phyloP scores from a whole-genome alignment of 2,113 vertebrate genomes.

The Callorhinus ursinus region DNA sequence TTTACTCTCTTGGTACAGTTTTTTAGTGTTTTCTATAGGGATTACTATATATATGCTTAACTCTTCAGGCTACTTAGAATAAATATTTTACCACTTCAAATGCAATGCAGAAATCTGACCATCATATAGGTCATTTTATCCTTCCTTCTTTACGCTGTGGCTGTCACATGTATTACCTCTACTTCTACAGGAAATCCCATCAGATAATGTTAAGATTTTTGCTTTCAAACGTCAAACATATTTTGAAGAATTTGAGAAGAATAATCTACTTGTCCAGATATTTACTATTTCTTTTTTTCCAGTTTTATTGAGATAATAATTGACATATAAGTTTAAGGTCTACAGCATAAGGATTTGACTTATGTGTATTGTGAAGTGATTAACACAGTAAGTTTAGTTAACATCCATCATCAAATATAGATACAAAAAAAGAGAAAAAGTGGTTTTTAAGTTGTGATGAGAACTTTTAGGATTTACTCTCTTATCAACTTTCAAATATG shows the following conservation, averaged over 20 bases:
- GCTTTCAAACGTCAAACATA: not conserved
- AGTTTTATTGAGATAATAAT: not conserved
- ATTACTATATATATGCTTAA: not conserved
- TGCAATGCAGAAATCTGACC: not conserved
- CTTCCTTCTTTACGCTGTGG: too few species aligned
- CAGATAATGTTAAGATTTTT: not conserved
- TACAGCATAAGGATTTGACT: not conserved
- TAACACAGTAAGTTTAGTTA: not conserved
- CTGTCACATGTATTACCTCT: not conserved
- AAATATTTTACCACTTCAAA: not conserved
- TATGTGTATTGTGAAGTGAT: not conserved
- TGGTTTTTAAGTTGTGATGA: not conserved
- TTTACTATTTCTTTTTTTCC: not conserved
- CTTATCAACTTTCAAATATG: not conserved
- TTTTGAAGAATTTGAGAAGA: not conserved
- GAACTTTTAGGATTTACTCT: not conserved
- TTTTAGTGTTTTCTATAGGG: not conserved
- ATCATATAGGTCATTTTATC: not conserved
- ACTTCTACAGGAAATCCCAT: not conserved
- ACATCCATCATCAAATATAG: not conserved
- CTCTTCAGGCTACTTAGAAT: not conserved
- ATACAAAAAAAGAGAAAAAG: not conserved
- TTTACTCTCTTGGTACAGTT: not conserved
- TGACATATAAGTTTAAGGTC: not conserved
- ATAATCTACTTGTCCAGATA: not conserved